These are phyloP conservation scores for Aplidium turbinatum DNA, from an alignment of 23 tunicate genomes.

Conservation along the genomic window DNA sequence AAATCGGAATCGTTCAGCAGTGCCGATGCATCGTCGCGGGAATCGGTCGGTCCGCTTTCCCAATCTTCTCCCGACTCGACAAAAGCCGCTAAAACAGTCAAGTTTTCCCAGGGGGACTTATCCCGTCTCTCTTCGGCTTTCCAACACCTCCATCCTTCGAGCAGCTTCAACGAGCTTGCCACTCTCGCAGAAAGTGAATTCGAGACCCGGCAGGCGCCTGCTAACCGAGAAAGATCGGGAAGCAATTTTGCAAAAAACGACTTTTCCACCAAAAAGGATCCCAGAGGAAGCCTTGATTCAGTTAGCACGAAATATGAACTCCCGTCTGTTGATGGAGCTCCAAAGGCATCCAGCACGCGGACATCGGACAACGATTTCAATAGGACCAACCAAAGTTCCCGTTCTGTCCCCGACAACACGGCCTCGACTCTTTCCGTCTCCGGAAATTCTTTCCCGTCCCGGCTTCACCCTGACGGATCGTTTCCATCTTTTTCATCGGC, in stretches of 20 bases:
- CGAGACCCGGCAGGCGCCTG: constrained; percentile 18
- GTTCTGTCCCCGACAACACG: no score
- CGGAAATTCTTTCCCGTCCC: no score
- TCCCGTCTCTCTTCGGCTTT: constrained; percentile 60
- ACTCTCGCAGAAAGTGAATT: constrained; percentile 59
- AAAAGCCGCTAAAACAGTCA: no score
- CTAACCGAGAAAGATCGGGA: background rate
- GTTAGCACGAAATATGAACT: background rate
- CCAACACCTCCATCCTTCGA: constrained; percentile 62
- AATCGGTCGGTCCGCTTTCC: no score
- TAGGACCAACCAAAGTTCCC: no score
- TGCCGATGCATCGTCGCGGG: no score
- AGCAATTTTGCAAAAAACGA: no score
- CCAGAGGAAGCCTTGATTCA: background rate
- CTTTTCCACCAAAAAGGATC: no score
- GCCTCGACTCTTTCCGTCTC: no score
- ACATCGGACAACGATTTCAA: background rate
- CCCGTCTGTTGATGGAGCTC: constrained; percentile 8
- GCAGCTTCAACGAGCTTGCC: constrained; percentile 66
- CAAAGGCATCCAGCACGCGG: constrained; percentile 33
- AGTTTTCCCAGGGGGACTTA: background rate
- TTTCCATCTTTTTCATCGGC: no score
- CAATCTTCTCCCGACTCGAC: background rate
- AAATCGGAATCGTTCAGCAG: no score
- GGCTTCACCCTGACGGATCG: no score